Evolutionary conservation across 2,113 vertebrate species (phyloP).

Genomic region (Onychostoma macrolepis): DNA sequence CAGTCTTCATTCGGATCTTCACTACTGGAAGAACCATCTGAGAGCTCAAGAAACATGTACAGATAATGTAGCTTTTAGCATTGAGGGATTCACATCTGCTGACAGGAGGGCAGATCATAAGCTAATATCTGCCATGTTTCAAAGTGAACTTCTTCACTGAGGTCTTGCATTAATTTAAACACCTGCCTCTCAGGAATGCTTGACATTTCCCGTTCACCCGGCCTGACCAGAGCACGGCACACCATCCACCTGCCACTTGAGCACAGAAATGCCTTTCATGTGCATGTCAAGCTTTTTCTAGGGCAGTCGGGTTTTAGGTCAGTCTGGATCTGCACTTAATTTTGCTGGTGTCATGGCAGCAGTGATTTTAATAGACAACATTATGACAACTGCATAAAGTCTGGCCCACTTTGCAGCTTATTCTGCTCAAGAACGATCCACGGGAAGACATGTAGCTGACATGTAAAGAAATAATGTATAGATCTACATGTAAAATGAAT

Average conservation of each 20-base stretch:
- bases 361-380: not conserved
- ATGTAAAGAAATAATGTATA: too few species aligned
- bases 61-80: not conserved
- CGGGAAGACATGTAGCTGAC: not conserved
- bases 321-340: not conserved
- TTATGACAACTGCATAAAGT: not conserved
- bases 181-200: constrained; percentile 81
- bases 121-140: constrained; percentile 12
- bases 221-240: constrained; percentile 14
- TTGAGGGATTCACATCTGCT: constrained; percentile 10
- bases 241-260: constrained; percentile 27
- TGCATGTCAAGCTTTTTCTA: not conserved
- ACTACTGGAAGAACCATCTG: not conserved
- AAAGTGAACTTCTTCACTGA: constrained; percentile 40
- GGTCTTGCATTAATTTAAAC: constrained; percentile 75
- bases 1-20: not conserved
- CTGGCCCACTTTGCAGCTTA: not conserved
- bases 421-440: not conserved
- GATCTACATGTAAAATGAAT: too few species aligned
- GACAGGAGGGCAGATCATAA: constrained; percentile 32
- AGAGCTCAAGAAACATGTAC: not conserved
- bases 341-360: not conserved
- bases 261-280: constrained; percentile 33
- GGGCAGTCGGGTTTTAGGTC: not conserved
- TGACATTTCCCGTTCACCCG: constrained; percentile 68